Conservation (phyloP, 2,888 invertebrate species). For the Zaprionus obscuricornis region DNA sequence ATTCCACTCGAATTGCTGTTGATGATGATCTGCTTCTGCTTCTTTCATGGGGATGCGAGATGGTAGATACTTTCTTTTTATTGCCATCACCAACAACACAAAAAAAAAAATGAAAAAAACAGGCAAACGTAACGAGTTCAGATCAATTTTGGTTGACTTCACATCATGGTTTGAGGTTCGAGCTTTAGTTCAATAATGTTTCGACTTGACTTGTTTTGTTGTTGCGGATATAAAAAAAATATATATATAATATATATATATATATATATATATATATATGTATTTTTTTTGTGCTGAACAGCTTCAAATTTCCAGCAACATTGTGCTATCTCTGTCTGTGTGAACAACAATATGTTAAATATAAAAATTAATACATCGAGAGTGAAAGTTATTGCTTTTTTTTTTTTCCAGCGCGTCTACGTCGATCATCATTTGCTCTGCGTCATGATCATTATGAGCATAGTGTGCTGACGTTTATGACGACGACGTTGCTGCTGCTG, state of each 20-base stretch:
- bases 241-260: no score
- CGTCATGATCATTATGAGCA: slow-evolving; percentile 21
- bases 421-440: slow-evolving; percentile 49
- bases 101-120: slow-evolving; percentile 27
- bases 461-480: slow-evolving; percentile 28
- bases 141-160: slow-evolving; percentile 78
- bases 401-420: slow-evolving; percentile 41
- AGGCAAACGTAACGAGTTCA: slow-evolving; percentile 74
- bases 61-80: slow-evolving; percentile 77
- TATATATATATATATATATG: no score
- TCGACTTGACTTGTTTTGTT: slow-evolving; percentile 56
- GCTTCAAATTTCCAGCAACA: slow-evolving; percentile 58
- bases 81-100: slow-evolving; percentile 59
- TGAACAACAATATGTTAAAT: slow-evolving; percentile 77
- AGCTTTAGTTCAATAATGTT: slow-evolving; percentile 65
- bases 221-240: slow-evolving; percentile 49
- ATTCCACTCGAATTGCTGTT: slow-evolving; percentile 5
- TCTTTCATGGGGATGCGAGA: no score
- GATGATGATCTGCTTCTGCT: slow-evolving; percentile 19
- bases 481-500: slow-evolving; percentile 7
- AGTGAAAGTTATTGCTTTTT: slow-evolving; percentile 79
- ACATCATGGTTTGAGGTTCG: slow-evolving; percentile 45
- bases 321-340: slow-evolving; percentile 15
- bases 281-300: slow-evolving; percentile 36
- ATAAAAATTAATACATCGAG: slow-evolving; percentile 81